phyloP scores from a whole-genome alignment of 2,113 vertebrate species.

The Propithecus coquereli region DNA sequence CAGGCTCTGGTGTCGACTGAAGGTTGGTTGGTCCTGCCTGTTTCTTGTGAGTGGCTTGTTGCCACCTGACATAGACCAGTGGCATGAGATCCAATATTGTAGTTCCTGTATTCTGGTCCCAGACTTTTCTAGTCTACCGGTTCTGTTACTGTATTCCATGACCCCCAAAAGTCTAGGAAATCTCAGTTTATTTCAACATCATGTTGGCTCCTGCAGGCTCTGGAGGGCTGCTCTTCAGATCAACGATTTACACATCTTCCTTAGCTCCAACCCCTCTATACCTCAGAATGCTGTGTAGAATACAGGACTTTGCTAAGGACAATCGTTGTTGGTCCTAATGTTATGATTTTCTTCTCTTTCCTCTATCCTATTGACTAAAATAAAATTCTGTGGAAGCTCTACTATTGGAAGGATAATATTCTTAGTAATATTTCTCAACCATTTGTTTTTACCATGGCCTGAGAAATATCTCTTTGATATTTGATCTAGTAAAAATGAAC shows the following conservation, averaged over 20 bases:
- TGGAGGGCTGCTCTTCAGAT: background rate
- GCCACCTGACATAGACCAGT: background rate
- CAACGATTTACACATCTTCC: background rate
- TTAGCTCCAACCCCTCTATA: background rate
- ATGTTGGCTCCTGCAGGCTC: background rate
- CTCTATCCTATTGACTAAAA: background rate
- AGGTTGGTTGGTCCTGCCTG: rapidly evolving
- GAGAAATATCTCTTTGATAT: background rate
- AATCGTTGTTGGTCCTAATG: background rate
- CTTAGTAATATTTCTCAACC: background rate
- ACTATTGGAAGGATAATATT: background rate
- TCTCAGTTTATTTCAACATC: background rate
- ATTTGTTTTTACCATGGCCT: background rate
- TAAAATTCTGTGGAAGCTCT: background rate
- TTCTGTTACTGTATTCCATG: background rate
- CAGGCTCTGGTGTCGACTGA: background rate
- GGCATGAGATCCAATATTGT: background rate
- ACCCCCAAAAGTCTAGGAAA: background rate
- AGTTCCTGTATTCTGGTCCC: background rate
- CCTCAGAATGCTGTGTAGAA: background rate
- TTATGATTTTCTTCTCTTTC: background rate
- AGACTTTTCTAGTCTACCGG: background rate
- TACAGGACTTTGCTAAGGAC: background rate
- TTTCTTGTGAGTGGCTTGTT: background rate
- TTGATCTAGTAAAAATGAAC: background rate